Evolutionary conservation across 2,888 invertebrate species (phyloP), one percentile per base, ranked within the genome.

Genomic region (Fissipunctia ypsillon): DNA sequence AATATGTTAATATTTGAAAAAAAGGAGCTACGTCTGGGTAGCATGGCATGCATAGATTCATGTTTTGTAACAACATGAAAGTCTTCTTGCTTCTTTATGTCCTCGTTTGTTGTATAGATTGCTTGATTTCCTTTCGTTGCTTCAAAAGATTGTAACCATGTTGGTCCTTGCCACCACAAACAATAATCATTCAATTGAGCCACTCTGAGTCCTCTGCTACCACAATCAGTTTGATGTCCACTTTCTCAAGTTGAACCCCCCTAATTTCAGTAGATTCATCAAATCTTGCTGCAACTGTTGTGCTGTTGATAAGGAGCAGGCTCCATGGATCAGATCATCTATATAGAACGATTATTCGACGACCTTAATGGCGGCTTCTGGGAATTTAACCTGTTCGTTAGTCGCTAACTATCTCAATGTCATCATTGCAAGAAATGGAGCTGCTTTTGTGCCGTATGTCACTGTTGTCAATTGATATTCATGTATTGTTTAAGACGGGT

Each of bases 231-330:
- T 56, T 56, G 54, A 56, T 9, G 9, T 56, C 54, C 54, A 56
- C 9, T 67, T 67, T 31, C 66, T 67, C 28, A 67, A 67, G 14
- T 67, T 56, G 28, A 56, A 67, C 3, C 66, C 56, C 10, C 67
- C 67, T 56, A 31, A 43, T 5, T 56, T 67, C 19, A 67, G 43
- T 41, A 67, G 25, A n/a, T 67, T 28, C 2, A 67, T 67, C 12
- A 67, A 43, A 43, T 67, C 56, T 67, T 67, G 25, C 31, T 56
- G 41, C 12, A 56, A 19, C 22, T 43, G 25, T 22, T 16, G 25
- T 19, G 66, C 56, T 25, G 31, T 1, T 56, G 56, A 43, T 31
- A 56, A 1, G 4, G 66, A 67, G 43, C 28, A 28, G 9, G 56
- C 25, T 28, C 56, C 56, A 56, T 16, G 28, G 4, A 56, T 19